Base-by-base conservation (phyloP, 92 coral and sea anemone genomes). In the Epizoanthus scotinus region DNA sequence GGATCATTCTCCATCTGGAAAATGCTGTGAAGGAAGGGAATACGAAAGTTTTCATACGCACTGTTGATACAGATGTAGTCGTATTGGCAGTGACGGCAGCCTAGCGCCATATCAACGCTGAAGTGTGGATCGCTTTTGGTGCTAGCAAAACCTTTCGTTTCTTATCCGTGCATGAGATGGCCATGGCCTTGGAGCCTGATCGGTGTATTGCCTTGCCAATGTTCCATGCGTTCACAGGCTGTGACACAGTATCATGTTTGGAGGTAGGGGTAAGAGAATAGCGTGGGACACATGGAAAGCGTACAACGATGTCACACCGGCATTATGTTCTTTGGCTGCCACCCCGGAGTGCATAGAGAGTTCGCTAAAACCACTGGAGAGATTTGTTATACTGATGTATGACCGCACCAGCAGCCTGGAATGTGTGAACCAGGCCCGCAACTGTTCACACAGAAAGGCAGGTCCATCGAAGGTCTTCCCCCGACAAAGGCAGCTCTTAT, bases 51-150 rank as follows among this genome's bases (percentile, higher is more conserved):
- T 57, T 61, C 20, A 85, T 88, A 14, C 80, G 84, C 27, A 87
- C 84, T 8, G 89, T 88, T 52, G 89, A 88, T 62, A 84, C 85
- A 0, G 88, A 87, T 78, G 88, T 87, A 22, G 67, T 86, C 3
- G 90, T 84, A 3, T 71, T 84, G 54, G 88, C 88, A 60, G 84
- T 79, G 56, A n/a, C 87, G 42, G 28, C 83, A 47, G 82, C 66
- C 22, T 74, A 78, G 67, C 79, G 62, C 36, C 86, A n/a, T n/a
- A n/a, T 81, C 53, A 70, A 52, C 54, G 72, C 44, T 64, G 85
- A 88, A 79, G 72, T 78, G 18, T 89, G 89, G 89, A 65, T 89
- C 8, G 89, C 78, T 13, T 89, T 85, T 89, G 92, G 89, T 7
- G 70, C 82, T 1, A 83, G 89, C 57, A 74, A 40, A 52, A 71